phyloP scores from a whole-genome alignment of 2,888 invertebrate genomes.

The Heliconius cydno region DNA sequence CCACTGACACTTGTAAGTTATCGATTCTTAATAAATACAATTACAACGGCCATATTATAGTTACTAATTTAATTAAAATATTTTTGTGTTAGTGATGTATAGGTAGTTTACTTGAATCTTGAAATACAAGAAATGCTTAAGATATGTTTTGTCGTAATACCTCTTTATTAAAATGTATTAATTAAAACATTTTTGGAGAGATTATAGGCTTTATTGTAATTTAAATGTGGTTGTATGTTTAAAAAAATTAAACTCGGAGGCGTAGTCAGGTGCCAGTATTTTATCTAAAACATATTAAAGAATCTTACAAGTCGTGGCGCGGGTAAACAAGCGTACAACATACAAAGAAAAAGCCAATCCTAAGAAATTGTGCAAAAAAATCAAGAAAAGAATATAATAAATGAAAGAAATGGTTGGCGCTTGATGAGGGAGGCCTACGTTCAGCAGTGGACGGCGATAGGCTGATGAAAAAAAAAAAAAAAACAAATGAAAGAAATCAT shows the following conservation, averaged over 20 bases:
- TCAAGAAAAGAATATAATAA: too few species aligned
- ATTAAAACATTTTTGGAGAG: not conserved
- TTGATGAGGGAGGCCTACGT: too few species aligned
- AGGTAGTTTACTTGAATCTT: not conserved
- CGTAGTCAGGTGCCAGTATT: too few species aligned
- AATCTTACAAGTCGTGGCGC: too few species aligned
- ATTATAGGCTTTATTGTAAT: too few species aligned
- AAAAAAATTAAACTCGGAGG: too few species aligned
- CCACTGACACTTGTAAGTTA: conserved; percentile 15
- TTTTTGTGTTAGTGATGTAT: not conserved
- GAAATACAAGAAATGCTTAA: not conserved
- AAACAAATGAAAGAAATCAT: not conserved
- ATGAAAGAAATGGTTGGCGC: not conserved
- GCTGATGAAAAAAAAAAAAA: too few species aligned
- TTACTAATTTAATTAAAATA: conserved; percentile 29
- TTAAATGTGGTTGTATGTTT: not conserved
- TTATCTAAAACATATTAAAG: too few species aligned
- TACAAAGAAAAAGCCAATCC: not conserved
- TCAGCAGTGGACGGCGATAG: too few species aligned
- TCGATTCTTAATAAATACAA: conserved; percentile 22
- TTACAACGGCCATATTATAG: conserved; percentile 23
- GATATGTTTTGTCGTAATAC: not conserved
- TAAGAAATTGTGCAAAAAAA: not conserved
- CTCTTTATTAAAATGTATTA: not conserved
- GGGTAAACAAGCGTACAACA: too few species aligned